Evolutionary conservation across 2,113 vertebrate species (phyloP).

Genomic region (Oreamnos americanus): DNA sequence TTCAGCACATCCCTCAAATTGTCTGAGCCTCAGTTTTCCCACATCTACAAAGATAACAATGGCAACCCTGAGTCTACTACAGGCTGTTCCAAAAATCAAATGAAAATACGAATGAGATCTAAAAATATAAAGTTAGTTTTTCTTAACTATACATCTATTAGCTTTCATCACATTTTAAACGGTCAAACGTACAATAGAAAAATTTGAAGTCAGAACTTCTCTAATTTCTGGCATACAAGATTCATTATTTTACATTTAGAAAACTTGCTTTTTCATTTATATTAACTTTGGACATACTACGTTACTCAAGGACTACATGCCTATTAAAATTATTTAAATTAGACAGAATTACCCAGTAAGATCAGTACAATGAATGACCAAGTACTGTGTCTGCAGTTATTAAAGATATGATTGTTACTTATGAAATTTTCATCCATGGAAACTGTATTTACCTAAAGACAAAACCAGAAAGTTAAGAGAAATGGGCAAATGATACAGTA

Average conservation of each 20-base stretch:
- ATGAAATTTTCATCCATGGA: neutral
- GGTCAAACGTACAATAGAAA: neutral
- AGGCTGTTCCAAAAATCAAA: neutral
- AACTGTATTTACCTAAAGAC: neutral
- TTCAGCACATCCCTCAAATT: neutral
- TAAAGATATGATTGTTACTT: neutral
- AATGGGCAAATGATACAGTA: neutral
- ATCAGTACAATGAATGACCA: slow-evolving; percentile 11
- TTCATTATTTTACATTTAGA: slow-evolving; percentile 17
- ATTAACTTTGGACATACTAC: neutral
- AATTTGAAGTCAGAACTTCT: neutral
- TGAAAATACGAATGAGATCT: neutral
- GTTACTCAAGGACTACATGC: neutral
- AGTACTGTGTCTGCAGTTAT: neutral
- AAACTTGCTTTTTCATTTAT: neutral
- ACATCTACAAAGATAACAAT: neutral
- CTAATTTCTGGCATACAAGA: neutral
- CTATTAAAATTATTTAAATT: slow-evolving; percentile 23
- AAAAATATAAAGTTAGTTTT: neutral
- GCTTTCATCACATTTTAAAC: slow-evolving; percentile 18
- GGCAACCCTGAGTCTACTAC: neutral
- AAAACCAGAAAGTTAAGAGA: neutral
- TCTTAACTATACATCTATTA: neutral
- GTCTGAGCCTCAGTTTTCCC: neutral
- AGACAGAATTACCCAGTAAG: neutral